phyloP scores from a whole-genome alignment of 2,888 invertebrate species.

The Hedya salicella region DNA sequence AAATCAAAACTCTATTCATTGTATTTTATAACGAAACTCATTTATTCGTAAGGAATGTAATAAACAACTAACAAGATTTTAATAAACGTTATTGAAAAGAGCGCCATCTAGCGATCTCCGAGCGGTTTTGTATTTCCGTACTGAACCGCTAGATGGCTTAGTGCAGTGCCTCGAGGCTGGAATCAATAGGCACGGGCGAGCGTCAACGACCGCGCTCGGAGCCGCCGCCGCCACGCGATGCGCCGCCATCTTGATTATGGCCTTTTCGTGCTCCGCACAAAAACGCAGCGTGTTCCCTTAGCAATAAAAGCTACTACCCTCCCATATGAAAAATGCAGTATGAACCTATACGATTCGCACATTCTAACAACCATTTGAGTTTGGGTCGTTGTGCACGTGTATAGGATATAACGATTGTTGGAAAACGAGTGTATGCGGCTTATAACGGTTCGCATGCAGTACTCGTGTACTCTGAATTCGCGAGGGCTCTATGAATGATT shows the following conservation, averaged over 20 bases:
- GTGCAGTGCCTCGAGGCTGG: slow-evolving; percentile 52
- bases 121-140: slow-evolving; percentile 40
- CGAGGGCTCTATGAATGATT: slow-evolving; percentile 37
- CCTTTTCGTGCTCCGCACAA: slow-evolving; percentile 54
- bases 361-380: neutral
- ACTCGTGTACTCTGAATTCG: slow-evolving; percentile 31
- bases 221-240: slow-evolving; percentile 57
- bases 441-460: slow-evolving; percentile 30
- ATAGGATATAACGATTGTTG: slow-evolving; percentile 19
- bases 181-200: slow-evolving; percentile 66
- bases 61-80: too few species aligned
- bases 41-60: too few species aligned
- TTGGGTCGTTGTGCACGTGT: neutral
- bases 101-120: slow-evolving; percentile 58
- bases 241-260: slow-evolving; percentile 81
- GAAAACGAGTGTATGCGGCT: slow-evolving; percentile 28
- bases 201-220: slow-evolving; percentile 65
- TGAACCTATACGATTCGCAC: neutral
- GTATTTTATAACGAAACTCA: too few species aligned
- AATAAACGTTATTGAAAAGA: slow-evolving; percentile 28
- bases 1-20: too few species aligned
- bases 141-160: slow-evolving; percentile 64
- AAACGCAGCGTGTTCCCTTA: slow-evolving; percentile 42
- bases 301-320: slow-evolving; percentile 10
- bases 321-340: neutral